Conservation (phyloP, 2,113 vertebrate species). For the Laticauda colubrina region DNA sequence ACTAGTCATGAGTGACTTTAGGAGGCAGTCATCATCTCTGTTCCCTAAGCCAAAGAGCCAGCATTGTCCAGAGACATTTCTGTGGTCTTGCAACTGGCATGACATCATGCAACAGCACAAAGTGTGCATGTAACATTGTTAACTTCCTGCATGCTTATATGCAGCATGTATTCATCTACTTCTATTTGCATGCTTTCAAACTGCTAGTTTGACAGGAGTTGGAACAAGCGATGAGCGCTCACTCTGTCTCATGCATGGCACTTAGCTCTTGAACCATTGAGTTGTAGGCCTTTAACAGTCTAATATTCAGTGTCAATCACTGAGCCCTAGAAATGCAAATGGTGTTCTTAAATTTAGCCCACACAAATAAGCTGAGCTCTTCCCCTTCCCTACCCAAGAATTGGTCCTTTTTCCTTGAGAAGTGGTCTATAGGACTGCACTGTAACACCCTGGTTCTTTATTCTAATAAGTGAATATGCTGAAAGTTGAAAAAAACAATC, state of each 20-base stretch:
- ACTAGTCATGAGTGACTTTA: neutral
- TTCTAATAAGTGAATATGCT: neutral
- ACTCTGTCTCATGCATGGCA: neutral
- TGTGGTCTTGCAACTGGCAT: neutral
- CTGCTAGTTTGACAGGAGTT: neutral
- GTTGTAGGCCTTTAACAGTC: neutral
- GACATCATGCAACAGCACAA: neutral
- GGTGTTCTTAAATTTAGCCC: neutral
- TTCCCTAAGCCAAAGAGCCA: neutral
- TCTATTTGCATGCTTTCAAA: neutral
- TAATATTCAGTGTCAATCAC: neutral
- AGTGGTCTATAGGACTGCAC: neutral
- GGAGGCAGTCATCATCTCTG: neutral
- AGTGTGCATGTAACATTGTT: neutral
- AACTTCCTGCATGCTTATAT: neutral
- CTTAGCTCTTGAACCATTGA: neutral
- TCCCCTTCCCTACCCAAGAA: neutral
- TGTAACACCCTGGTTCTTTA: neutral
- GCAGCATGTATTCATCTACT: neutral
- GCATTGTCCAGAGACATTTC: neutral
- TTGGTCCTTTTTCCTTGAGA: neutral
- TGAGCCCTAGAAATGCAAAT: neutral
- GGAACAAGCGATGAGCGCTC: neutral
- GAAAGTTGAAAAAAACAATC: neutral
- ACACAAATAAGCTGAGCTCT: neutral